phyloP scores from a whole-genome alignment of 2,113 vertebrate genomes.

The Cinclus cinclus region DNA sequence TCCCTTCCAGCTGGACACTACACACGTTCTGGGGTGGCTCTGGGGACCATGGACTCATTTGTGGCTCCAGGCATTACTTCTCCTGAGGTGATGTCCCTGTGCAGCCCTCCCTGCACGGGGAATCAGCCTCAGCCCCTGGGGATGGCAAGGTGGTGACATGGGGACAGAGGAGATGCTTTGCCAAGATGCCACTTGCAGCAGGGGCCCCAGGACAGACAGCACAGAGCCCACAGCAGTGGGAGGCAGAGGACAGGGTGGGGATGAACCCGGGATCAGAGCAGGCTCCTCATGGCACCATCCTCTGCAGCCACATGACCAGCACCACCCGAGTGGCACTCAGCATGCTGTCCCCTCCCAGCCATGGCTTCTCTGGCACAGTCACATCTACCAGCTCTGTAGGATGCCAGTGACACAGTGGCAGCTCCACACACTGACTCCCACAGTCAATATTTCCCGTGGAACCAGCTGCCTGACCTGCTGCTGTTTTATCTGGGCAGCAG shows the following conservation, averaged over 20 bases:
- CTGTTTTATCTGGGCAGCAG: neutral
- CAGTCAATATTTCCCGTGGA: neutral
- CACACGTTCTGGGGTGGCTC: rapidly evolving
- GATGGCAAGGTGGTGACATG: rapidly evolving
- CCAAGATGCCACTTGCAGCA: neutral
- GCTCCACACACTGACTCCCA: rapidly evolving
- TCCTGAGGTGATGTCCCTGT: neutral
- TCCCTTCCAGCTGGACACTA: neutral
- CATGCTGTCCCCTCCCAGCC: neutral
- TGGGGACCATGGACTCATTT: neutral
- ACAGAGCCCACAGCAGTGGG: neutral
- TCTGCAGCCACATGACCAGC: neutral
- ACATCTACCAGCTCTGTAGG: neutral
- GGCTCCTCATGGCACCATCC: neutral
- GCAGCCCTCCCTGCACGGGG: neutral
- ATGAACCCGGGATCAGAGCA: rapidly evolving
- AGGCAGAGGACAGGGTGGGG: rapidly evolving
- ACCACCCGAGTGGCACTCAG: neutral
- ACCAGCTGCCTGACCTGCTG: neutral
- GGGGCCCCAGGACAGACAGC: neutral
- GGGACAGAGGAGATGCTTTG: neutral
- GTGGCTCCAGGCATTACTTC: neutral
- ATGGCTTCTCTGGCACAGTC: rapidly evolving
- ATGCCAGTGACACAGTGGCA: neutral
- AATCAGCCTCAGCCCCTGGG: rapidly evolving